Percentiles rank a stretch among this genome's conserved stretches.
Conservation (phyloP, 2,797 vertebrate genomes). For the Dendrocincla tyrannina region DNA sequence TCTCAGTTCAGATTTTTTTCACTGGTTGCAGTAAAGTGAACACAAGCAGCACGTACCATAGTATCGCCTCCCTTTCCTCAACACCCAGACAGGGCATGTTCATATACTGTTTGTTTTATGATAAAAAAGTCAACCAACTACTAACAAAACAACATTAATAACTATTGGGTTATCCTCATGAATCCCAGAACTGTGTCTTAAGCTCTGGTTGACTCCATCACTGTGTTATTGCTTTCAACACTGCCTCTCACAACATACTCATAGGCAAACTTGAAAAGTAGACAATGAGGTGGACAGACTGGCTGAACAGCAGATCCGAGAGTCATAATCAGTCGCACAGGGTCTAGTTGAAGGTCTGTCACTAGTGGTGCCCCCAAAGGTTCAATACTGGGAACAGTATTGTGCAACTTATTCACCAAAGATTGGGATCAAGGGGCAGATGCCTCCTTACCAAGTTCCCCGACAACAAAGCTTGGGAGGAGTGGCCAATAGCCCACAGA, state of each 20-base stretch:
- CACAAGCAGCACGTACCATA: not conserved
- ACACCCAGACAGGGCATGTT: not conserved
- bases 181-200: not conserved
- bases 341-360: not conserved
- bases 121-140: not conserved
- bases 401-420: not conserved
- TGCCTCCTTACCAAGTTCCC: not conserved
- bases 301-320: not conserved
- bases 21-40: not conserved
- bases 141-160: not conserved
- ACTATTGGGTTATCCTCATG: rapidly evolving
- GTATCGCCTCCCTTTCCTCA: not conserved
- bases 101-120: not conserved
- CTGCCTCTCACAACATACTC: not conserved
- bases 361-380: not conserved
- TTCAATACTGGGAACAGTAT: too few species aligned
- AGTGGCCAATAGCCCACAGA: not conserved
- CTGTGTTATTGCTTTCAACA: not conserved
- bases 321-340: not conserved
- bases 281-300: not conserved
- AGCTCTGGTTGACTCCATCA: not conserved
- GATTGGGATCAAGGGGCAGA: not conserved
- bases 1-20: not conserved
- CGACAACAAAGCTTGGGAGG: not conserved
- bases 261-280: not conserved